Percentiles rank a stretch among this genome's conserved stretches.
Evolutionary conservation across 2,888 invertebrate genomes (phyloP).

Genomic region (Cinara cedri): DNA sequence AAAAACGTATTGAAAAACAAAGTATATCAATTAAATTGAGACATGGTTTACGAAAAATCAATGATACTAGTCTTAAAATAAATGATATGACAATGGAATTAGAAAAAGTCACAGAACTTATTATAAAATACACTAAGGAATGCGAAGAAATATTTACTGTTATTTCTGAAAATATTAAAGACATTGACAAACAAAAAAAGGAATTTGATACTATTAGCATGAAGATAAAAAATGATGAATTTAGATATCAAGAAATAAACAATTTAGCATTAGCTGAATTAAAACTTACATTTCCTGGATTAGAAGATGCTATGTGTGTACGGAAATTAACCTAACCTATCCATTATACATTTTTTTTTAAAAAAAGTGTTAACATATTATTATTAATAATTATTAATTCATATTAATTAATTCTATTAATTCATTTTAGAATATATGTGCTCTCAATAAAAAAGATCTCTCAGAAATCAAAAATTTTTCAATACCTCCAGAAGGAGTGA

Average conservation of each 20-base stretch:
- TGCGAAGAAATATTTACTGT: constrained; percentile 85
- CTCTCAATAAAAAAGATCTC: constrained; percentile 84
- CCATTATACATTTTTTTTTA: too few species aligned
- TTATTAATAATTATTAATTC: too few species aligned
- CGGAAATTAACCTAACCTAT: too few species aligned
- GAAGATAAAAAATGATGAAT: constrained; percentile 80
- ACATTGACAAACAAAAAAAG: constrained; percentile 82
- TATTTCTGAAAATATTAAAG: constrained; percentile 79
- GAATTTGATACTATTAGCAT: constrained; percentile 74
- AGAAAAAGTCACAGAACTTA: constrained; percentile 70
- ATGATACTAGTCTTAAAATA: constrained; percentile 82
- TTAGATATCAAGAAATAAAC: constrained; percentile 80
- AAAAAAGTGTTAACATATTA: too few species aligned
- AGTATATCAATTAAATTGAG: constrained; percentile 78
- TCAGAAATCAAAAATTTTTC: constrained; percentile 90
- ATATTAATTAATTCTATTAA: constrained; percentile 23
- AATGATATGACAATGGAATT: constrained; percentile 83
- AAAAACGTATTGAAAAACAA: constrained; percentile 76
- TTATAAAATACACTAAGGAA: constrained; percentile 75
- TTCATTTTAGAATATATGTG: constrained; percentile 70
- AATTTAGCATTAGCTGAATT: constrained; percentile 64
- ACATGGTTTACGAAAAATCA: constrained; percentile 84
- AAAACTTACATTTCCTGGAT: constrained; percentile 82
- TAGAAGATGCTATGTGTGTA: constrained; percentile 78
- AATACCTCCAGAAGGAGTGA: constrained; percentile 84